phyloP scores from a whole-genome alignment of 2,888 invertebrate species.

The Metellina segmentata region DNA sequence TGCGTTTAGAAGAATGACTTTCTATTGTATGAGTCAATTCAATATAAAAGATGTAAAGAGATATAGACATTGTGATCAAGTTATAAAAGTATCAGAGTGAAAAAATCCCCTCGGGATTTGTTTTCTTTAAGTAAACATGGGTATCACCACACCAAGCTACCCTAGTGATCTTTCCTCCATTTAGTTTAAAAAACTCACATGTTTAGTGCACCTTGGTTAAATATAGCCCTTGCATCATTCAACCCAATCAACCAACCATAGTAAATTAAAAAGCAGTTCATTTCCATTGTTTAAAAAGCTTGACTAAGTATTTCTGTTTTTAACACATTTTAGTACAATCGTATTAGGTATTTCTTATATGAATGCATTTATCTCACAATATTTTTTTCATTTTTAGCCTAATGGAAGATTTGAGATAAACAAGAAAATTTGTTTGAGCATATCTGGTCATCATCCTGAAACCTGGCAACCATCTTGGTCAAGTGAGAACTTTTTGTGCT shows the following conservation, averaged over 20 bases:
- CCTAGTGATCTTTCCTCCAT: too few species aligned
- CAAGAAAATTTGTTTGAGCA: constrained; percentile 96
- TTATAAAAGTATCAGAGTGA: too few species aligned
- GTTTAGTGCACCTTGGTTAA: not conserved
- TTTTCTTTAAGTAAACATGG: too few species aligned
- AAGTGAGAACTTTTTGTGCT: constrained; percentile 82
- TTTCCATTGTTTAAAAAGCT: too few species aligned
- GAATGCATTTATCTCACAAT: not conserved
- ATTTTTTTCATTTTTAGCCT: constrained; percentile 84
- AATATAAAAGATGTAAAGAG: too few species aligned
- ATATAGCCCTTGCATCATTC: too few species aligned
- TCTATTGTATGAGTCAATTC: too few species aligned
- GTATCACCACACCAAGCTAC: too few species aligned
- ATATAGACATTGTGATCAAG: too few species aligned
- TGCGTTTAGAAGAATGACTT: too few species aligned
- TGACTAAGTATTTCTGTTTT: too few species aligned
- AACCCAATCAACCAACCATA: not conserved
- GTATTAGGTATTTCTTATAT: not conserved
- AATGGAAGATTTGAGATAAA: constrained; percentile 96
- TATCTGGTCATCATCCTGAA: constrained; percentile 98
- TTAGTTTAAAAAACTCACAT: not conserved
- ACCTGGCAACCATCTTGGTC: constrained; percentile 99
- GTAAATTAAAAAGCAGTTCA: not conserved
- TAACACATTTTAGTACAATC: not conserved
- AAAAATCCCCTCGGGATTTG: too few species aligned